phyloP scores from a whole-genome alignment of 2,888 invertebrate genomes.

The Ectemnius cavifrons region DNA sequence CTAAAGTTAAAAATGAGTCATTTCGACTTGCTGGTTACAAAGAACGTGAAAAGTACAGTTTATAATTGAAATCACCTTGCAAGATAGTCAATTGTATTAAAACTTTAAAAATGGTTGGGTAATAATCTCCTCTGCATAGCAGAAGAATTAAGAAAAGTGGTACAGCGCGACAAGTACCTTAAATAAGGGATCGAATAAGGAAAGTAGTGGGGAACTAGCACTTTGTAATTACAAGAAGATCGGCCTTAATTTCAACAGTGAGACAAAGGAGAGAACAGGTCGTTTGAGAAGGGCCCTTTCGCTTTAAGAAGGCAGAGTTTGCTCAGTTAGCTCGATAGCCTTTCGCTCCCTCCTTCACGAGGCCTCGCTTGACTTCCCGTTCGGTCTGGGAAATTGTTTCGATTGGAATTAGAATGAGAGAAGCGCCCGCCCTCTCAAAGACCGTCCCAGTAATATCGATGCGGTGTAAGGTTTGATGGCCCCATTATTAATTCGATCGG shows the following conservation, averaged over 20 bases:
- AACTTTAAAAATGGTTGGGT: too few relatives aligned
- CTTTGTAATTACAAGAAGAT: slow-evolving; percentile 2
- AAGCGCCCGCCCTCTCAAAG: background rate
- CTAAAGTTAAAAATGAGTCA: too few relatives aligned
- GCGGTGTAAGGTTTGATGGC: background rate
- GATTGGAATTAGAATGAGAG: slow-evolving; percentile 4
- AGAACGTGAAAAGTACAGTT: too few relatives aligned
- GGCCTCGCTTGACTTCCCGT: background rate
- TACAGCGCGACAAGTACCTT: too few relatives aligned
- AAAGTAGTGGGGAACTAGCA: background rate
- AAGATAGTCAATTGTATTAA: too few relatives aligned
- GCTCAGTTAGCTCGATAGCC: slow-evolving; percentile 17
- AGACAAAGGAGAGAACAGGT: background rate
- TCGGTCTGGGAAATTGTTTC: slow-evolving; percentile 12
- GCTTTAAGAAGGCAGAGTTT: slow-evolving; percentile 18
- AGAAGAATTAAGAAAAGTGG: too few relatives aligned
- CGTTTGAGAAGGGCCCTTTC: background rate
- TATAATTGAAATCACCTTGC: too few relatives aligned
- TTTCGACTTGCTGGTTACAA: too few relatives aligned
- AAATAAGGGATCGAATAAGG: too few relatives aligned
- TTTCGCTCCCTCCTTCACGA: background rate
- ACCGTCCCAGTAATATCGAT: background rate
- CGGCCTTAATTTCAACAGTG: background rate
- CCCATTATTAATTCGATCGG: too few relatives aligned
- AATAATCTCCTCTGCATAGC: too few relatives aligned